Evolutionary conservation across 2,888 invertebrate genomes (phyloP), one percentile per base, ranked within the genome.

Genomic region (Morpho helenor): DNA sequence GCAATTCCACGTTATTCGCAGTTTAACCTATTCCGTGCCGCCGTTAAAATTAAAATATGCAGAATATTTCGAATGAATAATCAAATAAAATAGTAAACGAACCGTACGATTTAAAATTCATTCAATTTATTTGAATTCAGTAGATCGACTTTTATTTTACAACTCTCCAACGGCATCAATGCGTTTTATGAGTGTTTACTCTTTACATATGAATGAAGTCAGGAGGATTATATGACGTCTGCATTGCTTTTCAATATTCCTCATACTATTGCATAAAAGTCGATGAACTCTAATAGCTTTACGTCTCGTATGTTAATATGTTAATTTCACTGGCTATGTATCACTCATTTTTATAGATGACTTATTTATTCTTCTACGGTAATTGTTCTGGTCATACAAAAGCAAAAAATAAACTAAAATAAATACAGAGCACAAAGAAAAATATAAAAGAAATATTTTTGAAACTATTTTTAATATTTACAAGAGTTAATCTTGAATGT

Each of bases 281-380:
- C 76, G 74, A 80, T 80, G 80, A 77, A 59, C 52, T 53, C 41
- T 22, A 52, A 46, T 47, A 10, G 53, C 22, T 46, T 53, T 41
- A 47, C 41, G 47, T 16, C 22, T 47, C 22, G 46, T 52, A 42
- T 7, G 16, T 31, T 22, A 45, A 44, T 52, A 42, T 7, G 16
- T 31, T 22, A 45, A 44, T 9, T 31, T 45, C 7, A n/a, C 7
- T 39, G 31, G 23, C 39, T 42, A 54, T 44, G 49, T 44, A 49
- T 50, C 51, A 48, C 22, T 48, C 45, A 53, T 53, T 60, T 57
- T 57, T 57, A 57, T 40, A 7, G 8, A 23, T 43, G 9, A 23
- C 31, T 31, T 31, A 31, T 3, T 1, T 31, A 31, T 31, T 31
- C 5, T 31, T 31, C 3, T 5, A 5, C 5, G 3, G 0, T 31